A percentile compares a stretch with the other conserved stretches of the same genome.
These are phyloP conservation scores for Antennarius maculatus DNA, from an alignment of 2,797 vertebrate genomes.

Conservation along the genomic window DNA sequence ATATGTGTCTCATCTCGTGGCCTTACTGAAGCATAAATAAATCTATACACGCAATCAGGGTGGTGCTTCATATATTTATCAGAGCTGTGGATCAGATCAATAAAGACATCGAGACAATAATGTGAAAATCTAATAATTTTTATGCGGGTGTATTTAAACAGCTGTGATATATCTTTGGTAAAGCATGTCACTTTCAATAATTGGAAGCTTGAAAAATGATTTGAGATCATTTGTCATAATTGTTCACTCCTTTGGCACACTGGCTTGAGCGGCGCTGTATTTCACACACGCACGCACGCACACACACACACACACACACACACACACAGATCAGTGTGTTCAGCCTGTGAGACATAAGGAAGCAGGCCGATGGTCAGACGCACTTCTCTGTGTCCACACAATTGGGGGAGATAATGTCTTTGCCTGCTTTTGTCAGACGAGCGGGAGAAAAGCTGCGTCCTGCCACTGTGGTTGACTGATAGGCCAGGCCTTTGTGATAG, in stretches of 20 bases:
- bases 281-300: neutral
- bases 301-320: constrained; percentile 31
- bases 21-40: constrained; percentile 67
- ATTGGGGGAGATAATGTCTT: constrained; percentile 66
- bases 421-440: constrained; percentile 59
- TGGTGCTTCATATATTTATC: constrained; percentile 62
- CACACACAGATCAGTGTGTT: constrained; percentile 43
- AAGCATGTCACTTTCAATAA: constrained; percentile 20
- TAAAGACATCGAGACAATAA: constrained; percentile 55
- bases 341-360: constrained; percentile 53
- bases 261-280: constrained; percentile 4
- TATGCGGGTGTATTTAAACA: constrained; percentile 27
- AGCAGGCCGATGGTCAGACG: constrained; percentile 52
- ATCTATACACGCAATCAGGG: constrained; percentile 74
- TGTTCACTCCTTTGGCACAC: constrained; percentile 1
- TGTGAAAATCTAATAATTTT: constrained; percentile 50
- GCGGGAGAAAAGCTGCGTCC: constrained; percentile 69
- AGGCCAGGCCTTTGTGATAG: constrained; percentile 66
- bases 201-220: constrained; percentile 21
- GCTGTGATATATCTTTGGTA: constrained; percentile 8
- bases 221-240: constrained; percentile 27
- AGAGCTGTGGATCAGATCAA: constrained; percentile 64
- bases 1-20: constrained; percentile 68
- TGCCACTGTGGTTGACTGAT: constrained; percentile 72
- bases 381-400: constrained; percentile 56